phyloP scores from a whole-genome alignment of 2,797 vertebrate species.

The Onychomys torridus region DNA sequence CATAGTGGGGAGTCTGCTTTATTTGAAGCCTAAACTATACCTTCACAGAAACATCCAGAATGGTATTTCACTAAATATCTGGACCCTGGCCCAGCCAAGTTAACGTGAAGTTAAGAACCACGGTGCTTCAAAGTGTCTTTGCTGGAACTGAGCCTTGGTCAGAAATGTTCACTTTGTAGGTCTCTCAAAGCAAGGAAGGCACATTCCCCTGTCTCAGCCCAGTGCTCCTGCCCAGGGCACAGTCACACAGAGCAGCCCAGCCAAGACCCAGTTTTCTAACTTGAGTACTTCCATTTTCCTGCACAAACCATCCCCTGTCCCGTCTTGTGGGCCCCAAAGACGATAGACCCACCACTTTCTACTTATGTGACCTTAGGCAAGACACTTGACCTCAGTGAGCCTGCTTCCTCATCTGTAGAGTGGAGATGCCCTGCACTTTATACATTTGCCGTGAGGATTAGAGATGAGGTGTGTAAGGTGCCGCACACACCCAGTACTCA shows the following conservation, averaged over 20 bases:
- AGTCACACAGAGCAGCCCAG: background rate
- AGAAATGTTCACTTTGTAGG: background rate
- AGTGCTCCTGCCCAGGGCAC: background rate
- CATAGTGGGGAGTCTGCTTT: background rate
- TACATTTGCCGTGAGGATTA: background rate
- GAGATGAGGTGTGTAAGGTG: background rate
- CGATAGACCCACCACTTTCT: background rate
- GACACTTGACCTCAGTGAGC: constrained; percentile 8
- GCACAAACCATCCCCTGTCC: background rate
- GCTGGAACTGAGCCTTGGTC: background rate
- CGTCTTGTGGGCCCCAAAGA: background rate
- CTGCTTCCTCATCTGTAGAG: background rate
- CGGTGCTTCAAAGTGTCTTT: background rate
- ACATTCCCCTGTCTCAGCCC: background rate
- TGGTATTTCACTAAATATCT: background rate
- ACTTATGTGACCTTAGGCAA: background rate
- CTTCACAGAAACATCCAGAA: background rate
- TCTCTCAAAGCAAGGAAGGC: background rate
- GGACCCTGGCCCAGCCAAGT: background rate
- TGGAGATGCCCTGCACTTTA: background rate
- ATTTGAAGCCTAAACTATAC: background rate
- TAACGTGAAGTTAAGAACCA: background rate
- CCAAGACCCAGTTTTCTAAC: background rate
- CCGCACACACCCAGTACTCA: background rate
- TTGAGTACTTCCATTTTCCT: background rate